These are phyloP conservation scores for Thymallus thymallus DNA, from an alignment of 2,113 vertebrate genomes.

Conservation along the genomic window DNA sequence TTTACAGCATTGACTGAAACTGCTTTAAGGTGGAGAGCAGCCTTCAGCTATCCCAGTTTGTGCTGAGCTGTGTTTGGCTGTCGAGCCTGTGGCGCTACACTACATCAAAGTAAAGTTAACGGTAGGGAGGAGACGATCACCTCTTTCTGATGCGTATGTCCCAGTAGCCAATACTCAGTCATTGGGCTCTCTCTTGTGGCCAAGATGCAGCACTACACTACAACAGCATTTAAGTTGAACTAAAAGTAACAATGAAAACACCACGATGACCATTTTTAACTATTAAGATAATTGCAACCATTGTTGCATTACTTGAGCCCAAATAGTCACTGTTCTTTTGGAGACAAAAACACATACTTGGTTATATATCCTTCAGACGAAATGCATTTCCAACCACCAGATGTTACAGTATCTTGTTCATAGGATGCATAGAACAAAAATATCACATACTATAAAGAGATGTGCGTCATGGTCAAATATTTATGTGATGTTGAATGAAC, in stretches of 20 bases:
- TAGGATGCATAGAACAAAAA: neutral
- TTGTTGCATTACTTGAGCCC: neutral
- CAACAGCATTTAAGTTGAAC: neutral
- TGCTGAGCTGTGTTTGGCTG: slow-evolving; percentile 25
- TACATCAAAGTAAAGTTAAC: slow-evolving; percentile 30
- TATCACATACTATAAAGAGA: slow-evolving; percentile 29
- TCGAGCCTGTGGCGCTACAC: slow-evolving; percentile 22
- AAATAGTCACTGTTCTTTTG: neutral
- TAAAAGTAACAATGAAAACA: neutral
- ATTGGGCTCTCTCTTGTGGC: slow-evolving; percentile 69
- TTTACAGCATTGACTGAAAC: slow-evolving; percentile 1
- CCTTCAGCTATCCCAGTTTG: slow-evolving; percentile 20
- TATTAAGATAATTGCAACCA: neutral
- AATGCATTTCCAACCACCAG: neutral
- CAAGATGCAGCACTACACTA: slow-evolving; percentile 32
- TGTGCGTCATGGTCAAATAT: slow-evolving; percentile 58
- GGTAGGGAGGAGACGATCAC: slow-evolving; percentile 23
- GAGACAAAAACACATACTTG: neutral
- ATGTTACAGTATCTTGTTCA: neutral
- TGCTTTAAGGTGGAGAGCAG: slow-evolving; percentile 6
- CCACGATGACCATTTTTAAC: neutral
- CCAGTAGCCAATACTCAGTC: slow-evolving; percentile 7
- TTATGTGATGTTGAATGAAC: slow-evolving; percentile 60
- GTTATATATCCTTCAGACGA: neutral
- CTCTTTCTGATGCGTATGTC: slow-evolving; percentile 15